Base-by-base conservation (phyloP, 2,797 vertebrate species). In the Salmo trutta region DNA sequence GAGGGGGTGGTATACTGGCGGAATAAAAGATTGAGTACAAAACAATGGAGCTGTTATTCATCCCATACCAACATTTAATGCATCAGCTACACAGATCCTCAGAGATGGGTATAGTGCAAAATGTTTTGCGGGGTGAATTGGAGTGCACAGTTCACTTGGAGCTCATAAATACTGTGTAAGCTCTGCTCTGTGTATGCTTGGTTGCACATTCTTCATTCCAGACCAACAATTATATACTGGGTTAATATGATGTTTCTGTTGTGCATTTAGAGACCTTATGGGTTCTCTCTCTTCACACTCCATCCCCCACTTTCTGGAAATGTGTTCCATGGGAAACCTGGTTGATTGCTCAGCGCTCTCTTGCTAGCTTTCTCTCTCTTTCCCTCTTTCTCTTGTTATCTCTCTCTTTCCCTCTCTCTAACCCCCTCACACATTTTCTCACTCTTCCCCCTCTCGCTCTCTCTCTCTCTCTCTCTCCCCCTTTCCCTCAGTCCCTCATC, bases 261-360 rank as follows among this genome's bases (percentile, higher is more conserved):
- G 21, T 29, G 19, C 70, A 53, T 71, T 47, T 29, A 8, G 70
- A 53, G 14, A 68, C 7, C 8, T 10, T 53, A 71, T 71, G 21
- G 21, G 5, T 71, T 52, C 14, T 10, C 21, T 5, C n/a, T 47
- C 41, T 52, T 24, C 47, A 27, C 47, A 16, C 21, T 24, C n/a
- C 2, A 47, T 17, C 70, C 5, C 64, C 6, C 19, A 75, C 51
- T 73, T 41, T 53, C 47, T 53, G 66, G 29, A 68, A 76, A 15
- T 41, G 51, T 41, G 6, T 82, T 83, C 81, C 71, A 71, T 51
- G 74, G 66, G 87, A 86, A 77, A 83, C 78, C 77, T 70, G 75
- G 85, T 47, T 16, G 59, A 82, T 86, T 86, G 80, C 82, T 53
- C 79, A 82, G 77, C 79, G 72, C 75, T 86, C 84, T 79, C 75